These are phyloP conservation scores for Hemichromis elongatus DNA, from an alignment of 2,113 vertebrate species.

Conservation along the genomic window DNA sequence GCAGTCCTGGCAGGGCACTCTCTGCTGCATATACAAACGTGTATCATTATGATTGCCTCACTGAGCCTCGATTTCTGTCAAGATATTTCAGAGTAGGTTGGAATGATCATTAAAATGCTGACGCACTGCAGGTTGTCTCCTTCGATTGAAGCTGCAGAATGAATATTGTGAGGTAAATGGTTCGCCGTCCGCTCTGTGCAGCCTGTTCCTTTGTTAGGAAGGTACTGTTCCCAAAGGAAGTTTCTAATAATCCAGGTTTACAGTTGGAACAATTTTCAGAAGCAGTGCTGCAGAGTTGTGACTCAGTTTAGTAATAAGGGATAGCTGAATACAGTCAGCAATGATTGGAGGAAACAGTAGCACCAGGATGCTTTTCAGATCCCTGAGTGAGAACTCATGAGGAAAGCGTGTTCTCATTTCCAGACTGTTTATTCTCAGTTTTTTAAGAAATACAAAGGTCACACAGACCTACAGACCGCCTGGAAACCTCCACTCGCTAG, in stretches of 20 bases:
- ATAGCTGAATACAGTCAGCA: background rate
- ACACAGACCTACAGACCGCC: background rate
- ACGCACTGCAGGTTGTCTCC: background rate
- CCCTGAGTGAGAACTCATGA: background rate
- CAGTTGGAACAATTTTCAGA: background rate
- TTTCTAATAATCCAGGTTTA: background rate
- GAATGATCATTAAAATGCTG: background rate
- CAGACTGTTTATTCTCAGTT: background rate
- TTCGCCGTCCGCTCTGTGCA: background rate
- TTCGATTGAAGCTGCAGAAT: background rate
- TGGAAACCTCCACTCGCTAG: fast-evolving
- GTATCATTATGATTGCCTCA: background rate
- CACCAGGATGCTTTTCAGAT: background rate
- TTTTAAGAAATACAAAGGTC: background rate
- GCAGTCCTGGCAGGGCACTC: background rate
- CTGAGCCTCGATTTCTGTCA: background rate
- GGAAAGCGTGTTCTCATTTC: background rate
- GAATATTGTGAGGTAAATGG: background rate
- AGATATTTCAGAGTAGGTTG: background rate
- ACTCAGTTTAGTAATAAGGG: background rate
- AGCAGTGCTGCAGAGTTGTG: background rate
- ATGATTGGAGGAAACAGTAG: background rate
- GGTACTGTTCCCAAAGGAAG: background rate
- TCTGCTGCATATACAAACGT: background rate
- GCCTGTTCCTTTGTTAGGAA: background rate